Conservation (phyloP, 2,888 invertebrate species). For the Drosophila hawaiiensis region DNA sequence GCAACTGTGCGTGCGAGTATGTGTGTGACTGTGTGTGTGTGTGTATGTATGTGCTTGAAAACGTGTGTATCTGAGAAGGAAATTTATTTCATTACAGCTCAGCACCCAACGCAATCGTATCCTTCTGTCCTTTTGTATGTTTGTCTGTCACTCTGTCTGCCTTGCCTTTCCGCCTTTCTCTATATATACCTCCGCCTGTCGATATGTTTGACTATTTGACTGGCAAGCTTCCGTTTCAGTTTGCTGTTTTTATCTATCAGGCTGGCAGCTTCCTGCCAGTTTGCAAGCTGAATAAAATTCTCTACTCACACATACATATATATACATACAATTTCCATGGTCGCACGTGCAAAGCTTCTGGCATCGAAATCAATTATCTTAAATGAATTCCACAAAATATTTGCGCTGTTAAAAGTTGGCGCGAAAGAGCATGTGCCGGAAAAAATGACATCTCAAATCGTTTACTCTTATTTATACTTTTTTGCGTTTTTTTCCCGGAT, state of each 20-base stretch:
- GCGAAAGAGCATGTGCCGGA: conserved; percentile 42
- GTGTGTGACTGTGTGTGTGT: neutral
- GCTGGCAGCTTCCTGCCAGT: conserved; percentile 28
- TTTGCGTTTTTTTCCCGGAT: neutral
- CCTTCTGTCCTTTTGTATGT: conserved; percentile 17
- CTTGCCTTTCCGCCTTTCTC: conserved; percentile 3
- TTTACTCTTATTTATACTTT: conserved; percentile 3
- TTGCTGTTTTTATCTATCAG: conserved; percentile 49
- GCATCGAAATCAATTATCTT: conserved; percentile 74
- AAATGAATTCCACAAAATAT: conserved; percentile 69
- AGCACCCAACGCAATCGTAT: conserved; percentile 66
- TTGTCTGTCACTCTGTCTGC: conserved; percentile 2
- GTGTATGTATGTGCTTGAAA: conserved; percentile 5
- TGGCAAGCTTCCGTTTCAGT: conserved; percentile 53
- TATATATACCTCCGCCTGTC: conserved; percentile 35
- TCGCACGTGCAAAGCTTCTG: conserved; percentile 59
- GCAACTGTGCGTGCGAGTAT: conserved; percentile 6
- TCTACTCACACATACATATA: neutral
- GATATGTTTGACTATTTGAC: conserved; percentile 65
- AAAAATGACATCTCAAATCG: conserved; percentile 32
- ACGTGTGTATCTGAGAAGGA: conserved; percentile 50
- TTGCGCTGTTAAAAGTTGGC: conserved; percentile 45
- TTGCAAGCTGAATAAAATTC: conserved; percentile 21
- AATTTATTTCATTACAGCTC: conserved; percentile 77
- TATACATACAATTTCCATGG: conserved; percentile 25